phyloP scores from a whole-genome alignment of 2,113 vertebrate genomes.

The Microcebus lehilahytsara region DNA sequence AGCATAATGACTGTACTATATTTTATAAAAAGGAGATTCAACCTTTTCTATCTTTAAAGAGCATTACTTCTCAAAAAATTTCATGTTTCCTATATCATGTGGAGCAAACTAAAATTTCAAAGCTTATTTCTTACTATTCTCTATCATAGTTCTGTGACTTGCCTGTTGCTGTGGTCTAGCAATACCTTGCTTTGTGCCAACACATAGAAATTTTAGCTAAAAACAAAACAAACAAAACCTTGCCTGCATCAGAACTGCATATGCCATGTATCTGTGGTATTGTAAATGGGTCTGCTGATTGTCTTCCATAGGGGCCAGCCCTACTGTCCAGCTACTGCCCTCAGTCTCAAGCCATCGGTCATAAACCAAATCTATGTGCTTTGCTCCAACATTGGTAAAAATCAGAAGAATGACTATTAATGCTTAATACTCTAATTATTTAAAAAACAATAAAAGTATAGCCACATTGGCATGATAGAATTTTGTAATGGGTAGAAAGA shows the following conservation, averaged over 20 bases:
- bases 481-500: not conserved
- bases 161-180: not conserved
- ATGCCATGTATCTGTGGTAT: not conserved
- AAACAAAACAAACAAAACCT: not conserved
- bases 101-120: not conserved
- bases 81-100: not conserved
- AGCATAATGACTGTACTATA: not conserved
- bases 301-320: not conserved
- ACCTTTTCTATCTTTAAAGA: not conserved
- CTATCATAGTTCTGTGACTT: not conserved
- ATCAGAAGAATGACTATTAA: not conserved
- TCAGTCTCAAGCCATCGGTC: not conserved
- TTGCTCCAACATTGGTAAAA: not conserved
- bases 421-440: not conserved
- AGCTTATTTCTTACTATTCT: not conserved
- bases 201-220: not conserved
- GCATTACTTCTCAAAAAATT: not conserved
- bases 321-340: not conserved
- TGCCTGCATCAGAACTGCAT: not conserved
- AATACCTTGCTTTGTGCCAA: not conserved
- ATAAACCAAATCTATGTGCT: not conserved
- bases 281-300: not conserved
- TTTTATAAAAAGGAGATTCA: slow-evolving; percentile 36
- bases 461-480: not conserved
- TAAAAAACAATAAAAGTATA: not conserved